Conservation (phyloP, 2,797 vertebrate genomes). For the Hypotaenidia okinawae region DNA sequence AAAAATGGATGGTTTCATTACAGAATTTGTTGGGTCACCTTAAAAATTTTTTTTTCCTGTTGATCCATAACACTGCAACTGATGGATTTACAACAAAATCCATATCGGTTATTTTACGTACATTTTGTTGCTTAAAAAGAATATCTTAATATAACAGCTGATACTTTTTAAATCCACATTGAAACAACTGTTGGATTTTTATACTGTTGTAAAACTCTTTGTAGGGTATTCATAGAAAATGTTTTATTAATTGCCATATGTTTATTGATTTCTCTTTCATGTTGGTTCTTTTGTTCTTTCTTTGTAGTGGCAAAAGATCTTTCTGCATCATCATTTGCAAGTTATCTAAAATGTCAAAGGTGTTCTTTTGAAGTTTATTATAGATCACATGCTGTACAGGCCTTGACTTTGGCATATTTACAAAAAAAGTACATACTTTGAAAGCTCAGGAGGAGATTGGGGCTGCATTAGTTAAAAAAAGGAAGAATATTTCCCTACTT, state of each 20-base stretch:
- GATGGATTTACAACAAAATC: slow-evolving; percentile 81
- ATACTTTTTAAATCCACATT: slow-evolving; percentile 83
- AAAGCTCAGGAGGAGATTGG: slow-evolving; percentile 76
- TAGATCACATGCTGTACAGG: slow-evolving; percentile 89
- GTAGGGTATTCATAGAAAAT: slow-evolving; percentile 95
- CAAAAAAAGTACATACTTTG: slow-evolving; percentile 75
- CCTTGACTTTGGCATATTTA: slow-evolving; percentile 85
- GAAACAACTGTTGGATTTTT: slow-evolving; percentile 89
- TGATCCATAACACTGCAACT: slow-evolving; percentile 60
- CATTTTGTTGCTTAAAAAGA: slow-evolving; percentile 75
- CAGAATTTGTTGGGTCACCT: slow-evolving; percentile 49
- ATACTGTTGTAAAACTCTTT: slow-evolving; percentile 92
- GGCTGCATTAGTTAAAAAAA: slow-evolving; percentile 76
- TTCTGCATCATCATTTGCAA: slow-evolving; percentile 97
- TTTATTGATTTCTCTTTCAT: slow-evolving; percentile 99
- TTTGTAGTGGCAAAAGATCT: slow-evolving; percentile 99
- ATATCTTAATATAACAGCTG: slow-evolving; percentile 85
- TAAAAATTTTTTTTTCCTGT: slow-evolving; percentile 33
- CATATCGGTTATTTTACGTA: slow-evolving; percentile 74
- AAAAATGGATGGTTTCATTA: slow-evolving; percentile 49
- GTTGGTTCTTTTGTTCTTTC: slow-evolving; percentile 99
- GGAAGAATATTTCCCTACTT: slow-evolving; percentile 41
- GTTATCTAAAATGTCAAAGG: slow-evolving; percentile 98
- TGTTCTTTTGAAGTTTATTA: slow-evolving; percentile 98
- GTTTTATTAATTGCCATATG: slow-evolving; percentile 99